Evolutionary conservation across 2,888 invertebrate species (phyloP).

Genomic region (Anorthoa munda): DNA sequence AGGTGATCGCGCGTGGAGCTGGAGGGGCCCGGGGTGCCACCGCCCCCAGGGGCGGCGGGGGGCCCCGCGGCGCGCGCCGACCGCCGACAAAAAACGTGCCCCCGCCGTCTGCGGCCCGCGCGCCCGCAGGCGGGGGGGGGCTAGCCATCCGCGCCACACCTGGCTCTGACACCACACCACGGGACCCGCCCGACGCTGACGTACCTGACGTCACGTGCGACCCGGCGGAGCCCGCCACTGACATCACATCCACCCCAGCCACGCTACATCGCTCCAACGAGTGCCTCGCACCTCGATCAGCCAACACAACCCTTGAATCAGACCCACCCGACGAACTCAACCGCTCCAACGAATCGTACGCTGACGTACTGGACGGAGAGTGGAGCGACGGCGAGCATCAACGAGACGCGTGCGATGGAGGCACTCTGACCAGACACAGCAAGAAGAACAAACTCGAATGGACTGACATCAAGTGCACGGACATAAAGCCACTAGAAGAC

Average conservation of each 20-base stretch:
- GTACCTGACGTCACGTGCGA: neutral
- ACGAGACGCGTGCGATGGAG: constrained; percentile 64
- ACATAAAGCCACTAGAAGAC: constrained; percentile 71
- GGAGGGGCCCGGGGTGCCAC: constrained; percentile 77
- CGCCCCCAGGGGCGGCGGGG: constrained; percentile 62
- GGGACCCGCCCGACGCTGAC: neutral
- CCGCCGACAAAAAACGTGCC: constrained; percentile 93
- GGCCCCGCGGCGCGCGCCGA: constrained; percentile 89
- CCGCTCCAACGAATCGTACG: constrained; percentile 88
- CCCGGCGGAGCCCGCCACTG: constrained; percentile 1
- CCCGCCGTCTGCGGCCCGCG: constrained; percentile 93
- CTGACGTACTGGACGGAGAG: constrained; percentile 84
- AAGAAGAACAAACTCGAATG: constrained; percentile 76
- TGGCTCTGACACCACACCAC: constrained; percentile 76
- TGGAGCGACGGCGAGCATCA: constrained; percentile 81
- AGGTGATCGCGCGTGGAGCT: constrained; percentile 92
- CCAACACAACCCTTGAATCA: constrained; percentile 82
- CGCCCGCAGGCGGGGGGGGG: constrained; percentile 87
- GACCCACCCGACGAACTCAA: constrained; percentile 82
- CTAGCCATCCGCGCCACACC: constrained; percentile 81
- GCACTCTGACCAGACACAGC: constrained; percentile 69
- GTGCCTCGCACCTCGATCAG: constrained; percentile 83
- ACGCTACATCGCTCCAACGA: constrained; percentile 85
- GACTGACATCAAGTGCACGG: constrained; percentile 82
- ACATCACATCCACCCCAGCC: constrained; percentile 77